A percentile compares a stretch with the other conserved stretches of the same genome.
Evolutionary conservation across 2,888 invertebrate species (phyloP).

Genomic region (Gastracanthus pulcherrimus): DNA sequence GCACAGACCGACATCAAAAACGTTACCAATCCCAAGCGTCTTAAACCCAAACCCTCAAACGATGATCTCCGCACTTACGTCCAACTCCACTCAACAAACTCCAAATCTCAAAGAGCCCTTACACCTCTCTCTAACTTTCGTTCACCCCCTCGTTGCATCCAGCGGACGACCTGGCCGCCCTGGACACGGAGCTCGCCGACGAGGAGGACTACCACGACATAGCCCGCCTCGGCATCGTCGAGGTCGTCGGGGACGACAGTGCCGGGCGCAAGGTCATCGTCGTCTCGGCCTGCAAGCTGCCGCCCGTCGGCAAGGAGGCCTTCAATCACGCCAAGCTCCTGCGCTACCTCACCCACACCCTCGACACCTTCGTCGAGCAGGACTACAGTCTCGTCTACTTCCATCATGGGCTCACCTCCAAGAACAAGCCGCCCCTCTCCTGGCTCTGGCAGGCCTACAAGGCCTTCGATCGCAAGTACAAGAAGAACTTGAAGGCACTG

Average conservation of each 20-base stretch:
- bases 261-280: constrained; percentile 97
- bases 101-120: no score
- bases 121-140: no score
- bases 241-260: constrained; percentile 90
- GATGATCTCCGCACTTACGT: no score
- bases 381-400: constrained; percentile 99
- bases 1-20: no score
- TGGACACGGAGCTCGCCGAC: constrained; percentile 74
- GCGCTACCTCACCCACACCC: constrained; percentile 92
- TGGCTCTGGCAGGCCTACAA: constrained; percentile 99
- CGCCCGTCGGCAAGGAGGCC: constrained; percentile 83
- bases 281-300: constrained; percentile 93
- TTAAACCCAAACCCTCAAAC: no score
- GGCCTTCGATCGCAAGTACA: constrained; percentile 98
- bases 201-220: constrained; percentile 85
- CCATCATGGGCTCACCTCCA: constrained; percentile 96
- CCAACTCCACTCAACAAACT: no score
- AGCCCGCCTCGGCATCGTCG: constrained; percentile 87
- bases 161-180: constrained; percentile 75
- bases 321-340: constrained; percentile 87
- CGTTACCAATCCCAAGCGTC: no score
- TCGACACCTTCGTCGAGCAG: constrained; percentile 98
- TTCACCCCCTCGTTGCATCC: neutral
- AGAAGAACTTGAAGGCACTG: constrained; percentile 98
- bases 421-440: constrained; percentile 96